Evolutionary conservation across 2,888 invertebrate genomes (phyloP).

Genomic region (Pecten maximus): DNA sequence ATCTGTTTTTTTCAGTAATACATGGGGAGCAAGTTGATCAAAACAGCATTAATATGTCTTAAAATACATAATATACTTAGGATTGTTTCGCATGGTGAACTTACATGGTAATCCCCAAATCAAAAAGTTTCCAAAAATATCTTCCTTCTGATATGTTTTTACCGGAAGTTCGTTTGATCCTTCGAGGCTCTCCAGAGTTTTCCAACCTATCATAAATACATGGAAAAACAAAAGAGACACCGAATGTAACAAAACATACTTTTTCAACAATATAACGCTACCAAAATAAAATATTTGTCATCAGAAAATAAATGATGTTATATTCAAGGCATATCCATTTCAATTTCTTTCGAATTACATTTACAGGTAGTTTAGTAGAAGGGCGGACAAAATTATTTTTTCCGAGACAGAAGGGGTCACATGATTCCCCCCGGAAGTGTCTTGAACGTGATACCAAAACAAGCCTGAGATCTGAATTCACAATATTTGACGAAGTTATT

Average conservation of each 20-base stretch:
- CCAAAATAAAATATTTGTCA: no score
- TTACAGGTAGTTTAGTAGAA: not conserved
- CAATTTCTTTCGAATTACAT: not conserved
- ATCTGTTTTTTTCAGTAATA: no score
- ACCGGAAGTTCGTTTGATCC: not conserved
- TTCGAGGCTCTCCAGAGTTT: not conserved
- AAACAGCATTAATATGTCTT: no score
- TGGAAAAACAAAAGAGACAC: not conserved
- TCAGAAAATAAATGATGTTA: no score
- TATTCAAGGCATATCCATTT: not conserved
- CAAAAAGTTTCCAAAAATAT: not conserved
- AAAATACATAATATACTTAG: not conserved
- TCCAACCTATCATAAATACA: not conserved
- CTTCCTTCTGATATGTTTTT: not conserved
- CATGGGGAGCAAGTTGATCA: no score
- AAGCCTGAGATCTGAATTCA: not conserved
- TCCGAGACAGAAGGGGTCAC: constrained; percentile 31
- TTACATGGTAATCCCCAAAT: not conserved
- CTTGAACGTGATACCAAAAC: constrained; percentile 29
- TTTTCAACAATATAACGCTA: not conserved
- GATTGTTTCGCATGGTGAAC: not conserved
- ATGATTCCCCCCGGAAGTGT: constrained; percentile 35
- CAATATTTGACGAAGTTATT: not conserved
- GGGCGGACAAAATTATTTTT: not conserved
- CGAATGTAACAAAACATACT: not conserved